Evolutionary conservation across 2,888 invertebrate genomes (phyloP).

Genomic region (Platynereis dumerilii): DNA sequence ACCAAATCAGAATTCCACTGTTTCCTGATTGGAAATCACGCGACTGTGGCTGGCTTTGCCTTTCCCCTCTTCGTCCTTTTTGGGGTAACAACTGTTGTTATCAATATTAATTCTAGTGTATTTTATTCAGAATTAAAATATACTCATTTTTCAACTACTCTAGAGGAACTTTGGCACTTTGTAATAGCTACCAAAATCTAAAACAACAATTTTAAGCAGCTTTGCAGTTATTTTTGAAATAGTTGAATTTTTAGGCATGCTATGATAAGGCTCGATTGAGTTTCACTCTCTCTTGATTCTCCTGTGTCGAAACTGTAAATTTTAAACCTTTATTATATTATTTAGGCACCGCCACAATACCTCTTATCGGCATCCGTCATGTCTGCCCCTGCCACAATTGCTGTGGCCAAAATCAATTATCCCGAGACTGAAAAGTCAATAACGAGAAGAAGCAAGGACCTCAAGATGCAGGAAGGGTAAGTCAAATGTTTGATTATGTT

Average conservation of each 20-base stretch:
- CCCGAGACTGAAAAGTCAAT: conserved; percentile 39
- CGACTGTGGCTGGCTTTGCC: conserved; percentile 30
- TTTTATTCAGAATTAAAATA: too few relatives aligned
- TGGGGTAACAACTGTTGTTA: conserved; percentile 28
- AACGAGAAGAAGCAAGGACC: conserved; percentile 30
- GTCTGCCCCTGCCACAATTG: conserved; percentile 40
- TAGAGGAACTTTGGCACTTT: too few relatives aligned
- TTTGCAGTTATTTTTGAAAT: too few relatives aligned
- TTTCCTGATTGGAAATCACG: conserved; percentile 31
- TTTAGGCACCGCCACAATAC: conserved; percentile 38
- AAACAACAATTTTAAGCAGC: too few relatives aligned
- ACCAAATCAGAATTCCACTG: conserved; percentile 30
- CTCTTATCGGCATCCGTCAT: conserved; percentile 39
- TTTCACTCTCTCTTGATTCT: too few relatives aligned
- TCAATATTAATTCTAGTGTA: background rate
- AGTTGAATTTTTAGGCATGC: too few relatives aligned
- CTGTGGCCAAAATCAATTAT: conserved; percentile 38
- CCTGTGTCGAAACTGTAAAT: too few relatives aligned
- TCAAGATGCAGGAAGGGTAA: conserved; percentile 31
- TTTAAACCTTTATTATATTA: too few relatives aligned
- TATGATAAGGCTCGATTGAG: too few relatives aligned
- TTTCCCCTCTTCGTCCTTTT: conserved; percentile 30
- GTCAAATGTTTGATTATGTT: background rate
- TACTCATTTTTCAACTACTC: too few relatives aligned
- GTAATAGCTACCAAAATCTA: too few relatives aligned